These are phyloP conservation scores for Momotus momota DNA, from an alignment of 2,797 vertebrate species.

Conservation along the genomic window DNA sequence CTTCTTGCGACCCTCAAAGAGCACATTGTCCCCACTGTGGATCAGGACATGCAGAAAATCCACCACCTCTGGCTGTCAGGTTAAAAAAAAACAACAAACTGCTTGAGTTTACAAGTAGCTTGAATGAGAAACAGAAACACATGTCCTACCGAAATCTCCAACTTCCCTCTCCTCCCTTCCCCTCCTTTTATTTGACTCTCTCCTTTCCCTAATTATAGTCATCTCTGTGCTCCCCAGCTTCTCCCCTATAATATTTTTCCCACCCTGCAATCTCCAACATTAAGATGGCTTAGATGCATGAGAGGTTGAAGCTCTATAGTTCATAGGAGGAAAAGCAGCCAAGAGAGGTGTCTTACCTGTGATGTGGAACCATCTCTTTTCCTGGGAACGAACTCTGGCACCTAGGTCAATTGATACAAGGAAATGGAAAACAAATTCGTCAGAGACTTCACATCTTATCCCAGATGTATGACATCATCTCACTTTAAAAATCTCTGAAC, in stretches of 20 bases:
- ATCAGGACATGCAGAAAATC: slow-evolving; percentile 38
- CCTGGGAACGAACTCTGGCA: not conserved
- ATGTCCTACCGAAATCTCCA: not conserved
- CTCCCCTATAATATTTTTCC: not conserved
- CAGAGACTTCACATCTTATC: not conserved
- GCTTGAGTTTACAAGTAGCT: not conserved
- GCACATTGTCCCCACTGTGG: not conserved
- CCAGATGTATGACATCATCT: not conserved
- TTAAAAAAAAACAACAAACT: slow-evolving; percentile 8
- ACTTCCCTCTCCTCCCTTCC: not conserved
- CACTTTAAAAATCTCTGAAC: not conserved
- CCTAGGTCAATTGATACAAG: slow-evolving; percentile 1
- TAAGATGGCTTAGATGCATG: not conserved
- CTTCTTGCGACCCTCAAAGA: slow-evolving; percentile 54
- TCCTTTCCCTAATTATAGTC: not conserved
- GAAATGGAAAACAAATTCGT: not conserved
- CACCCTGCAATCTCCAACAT: not conserved
- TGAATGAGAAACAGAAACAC: not conserved
- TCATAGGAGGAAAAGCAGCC: not conserved
- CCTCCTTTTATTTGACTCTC: not conserved
- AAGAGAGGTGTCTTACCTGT: not conserved
- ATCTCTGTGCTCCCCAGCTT: not conserved
- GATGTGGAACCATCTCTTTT: rapidly evolving
- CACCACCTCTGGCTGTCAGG: slow-evolving; percentile 48
- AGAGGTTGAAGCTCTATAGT: not conserved